Base-by-base conservation (phyloP, 2,888 invertebrate species). In the Dermolepida albohirtum region DNA sequence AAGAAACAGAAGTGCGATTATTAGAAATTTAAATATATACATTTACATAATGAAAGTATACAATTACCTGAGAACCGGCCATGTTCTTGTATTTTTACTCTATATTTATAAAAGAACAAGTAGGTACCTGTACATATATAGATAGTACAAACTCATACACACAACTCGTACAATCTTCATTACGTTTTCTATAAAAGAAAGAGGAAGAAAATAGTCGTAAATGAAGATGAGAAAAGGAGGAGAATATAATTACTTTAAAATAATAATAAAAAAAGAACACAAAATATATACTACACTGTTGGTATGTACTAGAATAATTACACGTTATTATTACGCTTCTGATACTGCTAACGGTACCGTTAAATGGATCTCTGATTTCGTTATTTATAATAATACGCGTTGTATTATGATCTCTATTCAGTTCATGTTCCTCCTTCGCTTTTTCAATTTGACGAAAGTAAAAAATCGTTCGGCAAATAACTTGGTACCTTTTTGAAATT, bases 21-120 rank as follows among this genome's bases (percentile, higher is more conserved):
- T 69, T 69, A 65, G 69, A 65, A 69, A 69, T 66, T 69, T 66
- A 66, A 69, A 66, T 43, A 69, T 62, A 62, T 50, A 69, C 66
- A 66, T 69, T 67, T 52, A 17, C 47, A 39, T 66, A 69, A 69
- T 69, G 69, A 69, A 69, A 69, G 69, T 62, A 47, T 40, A 47
- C 69, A 69, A 69, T 69, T 69, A 69, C 62, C 39, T 52, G 62
- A 12, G 47, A 52, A 66, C 62, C 11, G 16, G 11, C 22, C 22
- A 49, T 17, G 17, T 49, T 49, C 22, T 49, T 17, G 49, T 17
- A 49, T 49, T 22, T n/a, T 49, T 49, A 49, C 22, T 49, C 49
- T 49, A 49, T 49, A 49, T 49, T 49, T 49, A 49, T 49, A 49
- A 6, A 34, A 34, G 49, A 22, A 49, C 49, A 49, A 22, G 22